Base-by-base conservation (phyloP, 2,797 vertebrate genomes). In the Natrix natrix region DNA sequence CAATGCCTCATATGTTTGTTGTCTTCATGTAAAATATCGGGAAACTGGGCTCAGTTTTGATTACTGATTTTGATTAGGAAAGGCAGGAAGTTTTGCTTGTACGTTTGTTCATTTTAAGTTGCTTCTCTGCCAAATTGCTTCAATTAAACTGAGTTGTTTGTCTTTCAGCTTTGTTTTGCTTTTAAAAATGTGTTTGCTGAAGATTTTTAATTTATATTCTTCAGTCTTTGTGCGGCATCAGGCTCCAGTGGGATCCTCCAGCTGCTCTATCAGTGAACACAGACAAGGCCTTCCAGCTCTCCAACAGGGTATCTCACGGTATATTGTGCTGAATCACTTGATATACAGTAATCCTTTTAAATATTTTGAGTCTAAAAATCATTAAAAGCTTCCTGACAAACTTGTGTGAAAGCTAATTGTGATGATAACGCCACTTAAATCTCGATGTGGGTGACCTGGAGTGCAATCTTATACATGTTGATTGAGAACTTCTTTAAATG, bases 281-380 rank as follows among this genome's bases (percentile, higher is more conserved):
- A 91, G 91, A 37, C 37, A 26, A 16, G 7, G 94, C 96, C 96
- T 0, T 92, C 61, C 78, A 91, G 94, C 52, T 94, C 96, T 96
- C 95, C 93, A 43, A 3, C 26, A 28, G 54, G 14, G 22, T 7
- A 86, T 90, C 95, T 90, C 95, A 93, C 89, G 37, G 74, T 95
- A 59, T 24, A 54, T 94, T 93, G 90, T 90, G 90, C 87, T 90
- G 95, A 69, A 92, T 96, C 94, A 94, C 90, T 86, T 94, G 92
- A 92, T 91, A 87, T 57, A 37, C 32, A 74, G 66, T 37, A 93
- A 86, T 89, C 95, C 69, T 32, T 37, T 55, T 92, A 69, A 55
- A 78, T 2, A 0, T 60, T 90, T 91, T 93, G 61, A 90, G 26
- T 28, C 10, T 61, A 88, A 32, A 96, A 93, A 93, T 56, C 92